Conservation (phyloP, 2,888 invertebrate species). For the Cordylochernes scorpioides region DNA sequence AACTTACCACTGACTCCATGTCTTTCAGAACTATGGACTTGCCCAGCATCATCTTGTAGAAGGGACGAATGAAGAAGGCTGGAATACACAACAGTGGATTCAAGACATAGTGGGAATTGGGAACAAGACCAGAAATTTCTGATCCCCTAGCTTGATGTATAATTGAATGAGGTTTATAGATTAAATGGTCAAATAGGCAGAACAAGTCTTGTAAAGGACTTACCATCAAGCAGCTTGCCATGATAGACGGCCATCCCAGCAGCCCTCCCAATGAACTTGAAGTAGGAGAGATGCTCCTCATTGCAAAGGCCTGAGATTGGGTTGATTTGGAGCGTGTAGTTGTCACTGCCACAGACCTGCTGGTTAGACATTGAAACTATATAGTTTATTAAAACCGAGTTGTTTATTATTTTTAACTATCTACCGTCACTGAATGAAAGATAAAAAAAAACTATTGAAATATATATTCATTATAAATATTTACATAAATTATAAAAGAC, state of each 20-base stretch:
- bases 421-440: conserved; percentile 3
- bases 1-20: conserved; percentile 71
- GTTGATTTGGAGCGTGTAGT: conserved; percentile 95
- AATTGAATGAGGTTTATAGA: background rate
- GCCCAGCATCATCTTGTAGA: conserved; percentile 98
- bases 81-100: conserved; percentile 17
- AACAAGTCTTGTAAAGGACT: conserved; percentile 16
- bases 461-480: too few species aligned
- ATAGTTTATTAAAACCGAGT: background rate
- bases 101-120: background rate
- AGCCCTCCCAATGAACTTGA: conserved; percentile 89
- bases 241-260: conserved; percentile 99
- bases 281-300: conserved; percentile 89
- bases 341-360: conserved; percentile 44
- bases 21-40: conserved; percentile 78
- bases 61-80: conserved; percentile 97
- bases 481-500: too few species aligned
- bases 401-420: conserved; percentile 3
- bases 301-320: conserved; percentile 90
- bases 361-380: too few species aligned
- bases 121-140: background rate
- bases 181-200: background rate
- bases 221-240: conserved; percentile 85
- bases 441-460: conserved; percentile 6
- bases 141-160: background rate